Conservation (phyloP, 1,140 invertebrate genomes). For the Eurosta solidaginis region DNA sequence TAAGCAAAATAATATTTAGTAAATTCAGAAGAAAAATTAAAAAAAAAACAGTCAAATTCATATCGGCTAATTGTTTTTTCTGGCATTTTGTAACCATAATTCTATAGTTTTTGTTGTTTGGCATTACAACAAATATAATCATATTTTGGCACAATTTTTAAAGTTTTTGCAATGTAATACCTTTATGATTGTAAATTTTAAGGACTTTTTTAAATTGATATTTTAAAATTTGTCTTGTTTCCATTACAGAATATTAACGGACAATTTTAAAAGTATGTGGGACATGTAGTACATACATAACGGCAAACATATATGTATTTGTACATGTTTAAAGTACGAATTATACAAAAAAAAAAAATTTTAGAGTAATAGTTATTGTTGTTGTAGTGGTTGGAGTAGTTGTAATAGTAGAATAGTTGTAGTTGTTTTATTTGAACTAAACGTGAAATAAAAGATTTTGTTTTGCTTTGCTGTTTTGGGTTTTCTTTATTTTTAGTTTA, state of each 20-base stretch:
- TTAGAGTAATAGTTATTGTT: neutral
- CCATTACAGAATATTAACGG: neutral
- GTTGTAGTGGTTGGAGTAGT: neutral
- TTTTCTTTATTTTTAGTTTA: constrained; percentile 27
- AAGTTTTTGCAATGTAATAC: neutral
- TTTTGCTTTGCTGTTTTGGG: neutral
- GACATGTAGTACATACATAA: neutral
- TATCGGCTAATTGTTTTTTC: neutral
- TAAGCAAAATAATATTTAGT: no score
- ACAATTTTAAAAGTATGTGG: neutral
- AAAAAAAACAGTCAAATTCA: no score
- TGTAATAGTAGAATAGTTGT: neutral
- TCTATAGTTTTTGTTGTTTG: neutral
- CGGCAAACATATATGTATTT: neutral
- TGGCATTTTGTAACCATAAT: no score
- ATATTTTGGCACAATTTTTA: neutral
- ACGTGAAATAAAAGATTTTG: constrained; percentile 25
- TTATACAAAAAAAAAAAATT: neutral
- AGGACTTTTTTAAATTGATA: neutral
- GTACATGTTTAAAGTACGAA: constrained; percentile 13
- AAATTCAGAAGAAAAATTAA: no score
- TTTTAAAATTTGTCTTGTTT: neutral
- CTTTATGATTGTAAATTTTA: neutral
- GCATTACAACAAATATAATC: neutral
- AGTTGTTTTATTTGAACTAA: constrained; percentile 19